These are phyloP conservation scores for Tenualosa ilisha DNA, from an alignment of 2,797 vertebrate genomes.

Conservation along the genomic window DNA sequence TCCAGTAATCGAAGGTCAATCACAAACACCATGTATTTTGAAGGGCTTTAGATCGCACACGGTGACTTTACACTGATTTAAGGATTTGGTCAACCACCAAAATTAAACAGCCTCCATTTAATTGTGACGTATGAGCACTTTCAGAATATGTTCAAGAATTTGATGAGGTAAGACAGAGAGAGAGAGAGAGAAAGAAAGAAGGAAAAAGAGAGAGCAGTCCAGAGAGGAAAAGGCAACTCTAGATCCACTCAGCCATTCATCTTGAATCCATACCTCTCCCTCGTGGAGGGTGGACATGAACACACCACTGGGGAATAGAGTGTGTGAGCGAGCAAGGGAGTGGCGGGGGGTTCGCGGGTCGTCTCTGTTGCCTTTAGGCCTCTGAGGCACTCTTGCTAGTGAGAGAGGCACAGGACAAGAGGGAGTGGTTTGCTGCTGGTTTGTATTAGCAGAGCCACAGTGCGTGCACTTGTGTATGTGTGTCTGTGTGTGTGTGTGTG, in stretches of 20 bases:
- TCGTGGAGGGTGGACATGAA: not conserved
- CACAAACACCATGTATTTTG: not conserved
- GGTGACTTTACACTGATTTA: not conserved
- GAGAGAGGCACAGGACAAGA: not conserved
- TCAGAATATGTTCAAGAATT: not conserved
- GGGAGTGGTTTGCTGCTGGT: not conserved
- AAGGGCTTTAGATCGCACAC: not conserved
- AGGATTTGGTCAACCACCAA: not conserved
- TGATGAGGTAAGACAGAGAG: not conserved
- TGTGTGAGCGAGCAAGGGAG: not conserved
- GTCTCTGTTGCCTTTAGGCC: not conserved
- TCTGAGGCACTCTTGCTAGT: not conserved
- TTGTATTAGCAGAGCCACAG: not conserved
- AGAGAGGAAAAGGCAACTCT: not conserved
- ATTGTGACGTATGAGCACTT: not conserved
- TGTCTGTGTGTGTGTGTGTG: not conserved
- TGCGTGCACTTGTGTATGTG: not conserved
- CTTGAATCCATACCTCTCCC: not conserved
- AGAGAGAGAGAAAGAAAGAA: constrained; percentile 12
- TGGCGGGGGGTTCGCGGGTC: not conserved
- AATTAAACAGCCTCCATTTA: not conserved
- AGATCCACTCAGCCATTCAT: constrained; percentile 43
- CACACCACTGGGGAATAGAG: not conserved
- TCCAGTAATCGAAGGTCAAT: not conserved
- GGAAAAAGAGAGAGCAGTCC: constrained; percentile 36